These are phyloP conservation scores for Xestia xanthographa DNA, from an alignment of 2,888 invertebrate genomes.

Conservation along the genomic window DNA sequence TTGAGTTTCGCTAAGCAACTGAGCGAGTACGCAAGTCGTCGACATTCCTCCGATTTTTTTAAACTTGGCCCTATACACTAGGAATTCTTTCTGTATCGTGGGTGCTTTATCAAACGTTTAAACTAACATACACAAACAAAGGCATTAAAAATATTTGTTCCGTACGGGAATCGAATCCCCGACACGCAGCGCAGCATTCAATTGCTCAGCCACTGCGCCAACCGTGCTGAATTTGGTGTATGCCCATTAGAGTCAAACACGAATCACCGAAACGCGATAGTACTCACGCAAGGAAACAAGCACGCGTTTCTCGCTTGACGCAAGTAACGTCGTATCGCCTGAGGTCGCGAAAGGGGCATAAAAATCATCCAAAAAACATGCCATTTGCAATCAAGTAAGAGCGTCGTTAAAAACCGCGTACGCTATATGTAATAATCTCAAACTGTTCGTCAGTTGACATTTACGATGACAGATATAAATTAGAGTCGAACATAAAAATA, in stretches of 20 bases:
- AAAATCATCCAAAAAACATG: conserved; percentile 52
- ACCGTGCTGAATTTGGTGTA: neutral
- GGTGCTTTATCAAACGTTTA: neutral
- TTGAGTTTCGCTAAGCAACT: neutral
- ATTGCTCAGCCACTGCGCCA: neutral
- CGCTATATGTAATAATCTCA: conserved; percentile 84
- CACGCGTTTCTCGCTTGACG: neutral
- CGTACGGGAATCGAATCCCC: neutral
- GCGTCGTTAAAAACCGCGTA: conserved; percentile 85
- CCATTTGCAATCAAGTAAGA: conserved; percentile 80
- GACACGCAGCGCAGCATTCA: neutral
- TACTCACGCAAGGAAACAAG: neutral
- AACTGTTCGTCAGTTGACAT: conserved; percentile 83
- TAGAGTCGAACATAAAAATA: conserved; percentile 86
- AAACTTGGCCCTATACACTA: neutral
- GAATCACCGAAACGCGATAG: neutral
- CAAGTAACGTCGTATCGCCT: neutral
- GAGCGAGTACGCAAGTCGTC: neutral
- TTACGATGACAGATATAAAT: conserved; percentile 88
- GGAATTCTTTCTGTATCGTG: neutral
- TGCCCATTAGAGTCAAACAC: neutral
- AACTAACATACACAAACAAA: neutral
- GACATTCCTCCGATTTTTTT: neutral
- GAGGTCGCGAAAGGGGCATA: neutral
- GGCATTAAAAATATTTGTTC: neutral